Conservation (phyloP, 2,797 vertebrate genomes). For the Acanthiza pusilla region DNA sequence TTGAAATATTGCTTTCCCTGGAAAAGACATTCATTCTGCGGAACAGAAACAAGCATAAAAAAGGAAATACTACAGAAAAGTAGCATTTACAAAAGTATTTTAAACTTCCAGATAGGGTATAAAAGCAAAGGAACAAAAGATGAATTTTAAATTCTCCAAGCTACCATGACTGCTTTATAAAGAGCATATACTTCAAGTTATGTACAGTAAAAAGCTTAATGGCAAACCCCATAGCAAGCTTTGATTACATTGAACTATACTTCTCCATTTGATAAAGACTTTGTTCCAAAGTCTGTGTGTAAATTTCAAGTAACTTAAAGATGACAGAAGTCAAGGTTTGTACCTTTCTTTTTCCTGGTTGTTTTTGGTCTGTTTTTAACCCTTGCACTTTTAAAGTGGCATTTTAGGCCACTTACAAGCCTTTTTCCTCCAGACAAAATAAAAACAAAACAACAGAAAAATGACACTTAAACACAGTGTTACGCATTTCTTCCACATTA, state of each 20-base stretch:
- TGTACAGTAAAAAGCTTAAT: neutral
- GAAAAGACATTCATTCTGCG: neutral
- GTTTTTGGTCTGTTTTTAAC: neutral
- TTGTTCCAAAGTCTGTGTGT: rapidly evolving
- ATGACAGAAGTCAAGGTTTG: neutral
- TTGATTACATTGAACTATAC: neutral
- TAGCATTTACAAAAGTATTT: neutral
- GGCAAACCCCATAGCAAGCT: neutral
- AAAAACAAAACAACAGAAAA: neutral
- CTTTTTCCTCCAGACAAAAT: neutral
- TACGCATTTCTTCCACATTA: neutral
- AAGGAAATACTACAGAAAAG: neutral
- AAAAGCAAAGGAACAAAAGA: neutral
- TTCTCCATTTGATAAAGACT: neutral
- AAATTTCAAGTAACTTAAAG: neutral
- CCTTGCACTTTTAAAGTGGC: neutral
- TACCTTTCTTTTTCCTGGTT: neutral
- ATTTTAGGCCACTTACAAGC: neutral
- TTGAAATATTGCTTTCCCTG: neutral
- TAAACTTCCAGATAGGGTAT: neutral
- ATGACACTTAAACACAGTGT: rapidly evolving
- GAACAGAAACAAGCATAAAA: neutral
- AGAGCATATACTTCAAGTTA: neutral
- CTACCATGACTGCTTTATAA: neutral
- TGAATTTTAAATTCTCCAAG: neutral